phyloP scores from a whole-genome alignment of 2,797 vertebrate genomes.

The Carduelis carduelis region DNA sequence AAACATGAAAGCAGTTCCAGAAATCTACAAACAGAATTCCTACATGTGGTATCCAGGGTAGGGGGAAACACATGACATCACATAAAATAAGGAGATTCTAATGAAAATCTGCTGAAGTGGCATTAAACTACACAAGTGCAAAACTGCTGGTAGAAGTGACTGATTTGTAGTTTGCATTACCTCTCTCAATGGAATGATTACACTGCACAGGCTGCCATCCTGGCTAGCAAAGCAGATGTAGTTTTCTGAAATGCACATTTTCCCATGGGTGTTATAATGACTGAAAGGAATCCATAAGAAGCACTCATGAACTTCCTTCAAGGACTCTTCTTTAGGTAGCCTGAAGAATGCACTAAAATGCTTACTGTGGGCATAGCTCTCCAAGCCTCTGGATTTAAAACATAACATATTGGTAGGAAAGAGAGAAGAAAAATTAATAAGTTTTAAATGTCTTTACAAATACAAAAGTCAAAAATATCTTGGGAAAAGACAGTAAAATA shows the following conservation, averaged over 20 bases:
- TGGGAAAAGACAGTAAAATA: neutral
- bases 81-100: neutral
- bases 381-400: constrained; percentile 83
- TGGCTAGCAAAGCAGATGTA: constrained; percentile 96
- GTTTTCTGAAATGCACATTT: constrained; percentile 94
- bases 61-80: neutral
- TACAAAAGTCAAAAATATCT: neutral
- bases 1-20: neutral
- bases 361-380: constrained; percentile 88
- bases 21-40: neutral
- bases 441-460: neutral
- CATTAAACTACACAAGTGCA: neutral
- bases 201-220: constrained; percentile 88
- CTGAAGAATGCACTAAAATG: constrained; percentile 91
- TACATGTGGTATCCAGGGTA: neutral
- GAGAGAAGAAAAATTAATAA: neutral
- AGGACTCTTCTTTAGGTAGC: constrained; percentile 88
- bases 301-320: constrained; percentile 92
- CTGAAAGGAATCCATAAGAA: constrained; percentile 94
- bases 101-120: neutral
- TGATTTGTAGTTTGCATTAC: constrained; percentile 71
- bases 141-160: neutral
- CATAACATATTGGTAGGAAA: neutral
- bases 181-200: constrained; percentile 92
- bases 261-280: constrained; percentile 89